Evolutionary conservation across 2,797 vertebrate genomes (phyloP).

Genomic region (Hipposideros larvatus): DNA sequence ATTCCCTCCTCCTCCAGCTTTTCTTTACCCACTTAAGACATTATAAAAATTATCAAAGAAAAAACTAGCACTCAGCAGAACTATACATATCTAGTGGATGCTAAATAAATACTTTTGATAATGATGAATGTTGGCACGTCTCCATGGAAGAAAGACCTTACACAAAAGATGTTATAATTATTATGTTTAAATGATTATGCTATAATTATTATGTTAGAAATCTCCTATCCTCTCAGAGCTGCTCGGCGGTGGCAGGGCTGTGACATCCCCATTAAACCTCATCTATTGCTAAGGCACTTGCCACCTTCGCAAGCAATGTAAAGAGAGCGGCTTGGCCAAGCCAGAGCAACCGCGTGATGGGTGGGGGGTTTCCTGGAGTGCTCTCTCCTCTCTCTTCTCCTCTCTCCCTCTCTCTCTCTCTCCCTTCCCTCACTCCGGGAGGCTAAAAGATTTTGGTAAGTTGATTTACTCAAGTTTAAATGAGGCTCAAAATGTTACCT

Average conservation of each 20-base stretch:
- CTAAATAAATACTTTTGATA: slow-evolving; percentile 84
- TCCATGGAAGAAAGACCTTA: slow-evolving; percentile 79
- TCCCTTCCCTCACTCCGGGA: not conserved
- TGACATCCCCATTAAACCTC: slow-evolving; percentile 77
- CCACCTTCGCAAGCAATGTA: not conserved
- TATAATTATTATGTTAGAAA: slow-evolving; percentile 84
- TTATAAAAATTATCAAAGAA: slow-evolving; percentile 72
- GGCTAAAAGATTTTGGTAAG: not conserved
- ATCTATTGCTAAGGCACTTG: slow-evolving; percentile 60
- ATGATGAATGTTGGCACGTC: slow-evolving; percentile 79
- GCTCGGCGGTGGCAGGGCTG: slow-evolving; percentile 68
- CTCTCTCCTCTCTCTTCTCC: not conserved
- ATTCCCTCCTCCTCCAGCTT: slow-evolving; percentile 58
- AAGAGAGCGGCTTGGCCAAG: not conserved
- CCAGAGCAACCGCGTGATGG: accelerated
- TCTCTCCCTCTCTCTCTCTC: not conserved
- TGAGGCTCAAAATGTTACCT: not conserved
- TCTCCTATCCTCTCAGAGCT: slow-evolving; percentile 75
- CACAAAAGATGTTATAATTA: slow-evolving; percentile 85
- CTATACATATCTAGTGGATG: slow-evolving; percentile 57
- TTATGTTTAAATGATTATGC: slow-evolving; percentile 84
- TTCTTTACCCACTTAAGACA: slow-evolving; percentile 70
- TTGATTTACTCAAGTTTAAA: not conserved
- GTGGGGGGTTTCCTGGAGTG: accelerated
- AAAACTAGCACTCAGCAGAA: slow-evolving; percentile 78